These are phyloP conservation scores for Subanguina moxae DNA, from an alignment of 1,140 invertebrate genomes.

Conservation along the genomic window DNA sequence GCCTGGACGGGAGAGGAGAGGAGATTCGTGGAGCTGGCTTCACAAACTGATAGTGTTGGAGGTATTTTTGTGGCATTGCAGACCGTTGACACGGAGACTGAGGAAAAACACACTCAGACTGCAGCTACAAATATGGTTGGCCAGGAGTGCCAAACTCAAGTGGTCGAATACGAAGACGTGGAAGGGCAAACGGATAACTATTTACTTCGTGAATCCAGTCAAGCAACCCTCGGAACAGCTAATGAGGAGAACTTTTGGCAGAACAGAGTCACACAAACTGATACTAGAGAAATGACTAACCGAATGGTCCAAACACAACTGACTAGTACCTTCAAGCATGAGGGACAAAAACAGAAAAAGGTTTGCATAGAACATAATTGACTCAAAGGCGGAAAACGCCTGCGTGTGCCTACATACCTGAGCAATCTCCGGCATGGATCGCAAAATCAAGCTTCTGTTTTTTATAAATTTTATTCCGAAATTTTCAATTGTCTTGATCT, in stretches of 20 bases:
- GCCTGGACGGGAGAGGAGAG: background rate
- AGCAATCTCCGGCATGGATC: no score
- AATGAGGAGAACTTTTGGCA: background rate
- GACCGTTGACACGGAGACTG: background rate
- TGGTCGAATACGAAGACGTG: background rate
- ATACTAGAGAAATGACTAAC: background rate
- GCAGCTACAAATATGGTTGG: background rate
- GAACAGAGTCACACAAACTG: constrained; percentile 9
- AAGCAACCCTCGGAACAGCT: background rate
- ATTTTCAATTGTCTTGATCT: no score
- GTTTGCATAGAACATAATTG: background rate
- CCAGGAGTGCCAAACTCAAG: constrained; percentile 6
- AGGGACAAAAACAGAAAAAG: background rate
- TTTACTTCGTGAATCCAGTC: background rate
- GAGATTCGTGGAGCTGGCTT: background rate
- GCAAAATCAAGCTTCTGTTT: no score
- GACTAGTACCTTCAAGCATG: constrained; percentile 23
- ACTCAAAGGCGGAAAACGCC: no score
- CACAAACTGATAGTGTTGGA: background rate
- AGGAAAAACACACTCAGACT: background rate
- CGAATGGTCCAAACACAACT: constrained; percentile 19
- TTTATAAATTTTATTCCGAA: no score
- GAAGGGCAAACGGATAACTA: background rate
- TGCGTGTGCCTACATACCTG: no score
- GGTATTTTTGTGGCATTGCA: background rate